Evolutionary conservation across 2,797 vertebrate species (phyloP), one percentile per base, ranked within the genome.

Genomic region (Bufotes viridis): DNA sequence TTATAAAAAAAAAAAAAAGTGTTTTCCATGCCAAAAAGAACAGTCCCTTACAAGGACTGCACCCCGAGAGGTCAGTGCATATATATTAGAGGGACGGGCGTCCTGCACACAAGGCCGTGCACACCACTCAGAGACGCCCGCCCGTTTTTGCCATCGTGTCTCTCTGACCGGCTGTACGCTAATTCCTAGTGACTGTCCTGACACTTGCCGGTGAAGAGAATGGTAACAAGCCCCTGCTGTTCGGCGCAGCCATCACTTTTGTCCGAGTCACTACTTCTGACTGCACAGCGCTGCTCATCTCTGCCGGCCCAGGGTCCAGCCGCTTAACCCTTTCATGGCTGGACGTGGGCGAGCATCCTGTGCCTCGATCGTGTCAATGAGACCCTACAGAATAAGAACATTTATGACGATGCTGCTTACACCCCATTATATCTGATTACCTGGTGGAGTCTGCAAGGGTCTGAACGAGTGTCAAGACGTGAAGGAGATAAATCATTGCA

Each of bases 241-340:
- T 90, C 85, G 82, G 74, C 29, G 60, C 81, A 42, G 75, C 67
- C 84, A 1, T 87, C 90, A 15, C 57, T 91, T 81, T 86, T 34
- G 15, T 78, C 78, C 87, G 87, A 87, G 72, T 78, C 78, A 90
- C 63, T 76, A 55, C 78, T 81, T 65, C 78, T 88, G 87, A 88
- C 87, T 88, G 82, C 63, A 74, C 53, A 20, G n/a, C 24, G 42
- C 51, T 88, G 87, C 87, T 84, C 82, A 79, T 88, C 81, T 86
- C 55, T 60, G 81, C 90, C 76, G 86, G 78, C 90, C 88, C 91
- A 3, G 58, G 82, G 91, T 63, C 69, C 81, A 81, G n/a, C 72
- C 14, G 58, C 24, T 58, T 57, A 67, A 60, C 81, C 74, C 20
- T 12, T 51, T 79, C 26, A 1, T 22, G 60, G 26, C 81, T 78